phyloP scores from a whole-genome alignment of 2,888 invertebrate species.

The Spodoptera littoralis region DNA sequence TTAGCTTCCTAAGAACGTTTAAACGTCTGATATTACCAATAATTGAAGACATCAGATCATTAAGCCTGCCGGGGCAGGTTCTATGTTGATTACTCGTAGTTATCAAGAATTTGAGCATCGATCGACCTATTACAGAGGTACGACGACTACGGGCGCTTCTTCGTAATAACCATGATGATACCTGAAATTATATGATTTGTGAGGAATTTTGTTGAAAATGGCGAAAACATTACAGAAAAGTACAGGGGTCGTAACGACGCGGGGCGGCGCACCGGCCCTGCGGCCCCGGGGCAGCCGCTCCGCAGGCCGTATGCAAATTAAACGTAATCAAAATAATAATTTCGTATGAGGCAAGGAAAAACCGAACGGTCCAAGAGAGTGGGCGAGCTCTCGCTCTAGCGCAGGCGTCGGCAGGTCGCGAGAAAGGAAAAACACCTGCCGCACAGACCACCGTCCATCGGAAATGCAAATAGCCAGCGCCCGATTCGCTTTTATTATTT shows the following conservation, averaged over 20 bases:
- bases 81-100: slow-evolving; percentile 88
- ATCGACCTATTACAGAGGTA: slow-evolving; percentile 82
- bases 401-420: slow-evolving; percentile 53
- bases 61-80: slow-evolving; percentile 82
- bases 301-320: slow-evolving; percentile 87
- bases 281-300: slow-evolving; percentile 75
- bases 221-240: slow-evolving; percentile 89
- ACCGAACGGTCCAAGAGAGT: slow-evolving; percentile 62
- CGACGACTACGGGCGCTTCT: slow-evolving; percentile 83
- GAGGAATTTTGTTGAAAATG: slow-evolving; percentile 88
- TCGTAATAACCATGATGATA: slow-evolving; percentile 88
- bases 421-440: slow-evolving; percentile 74
- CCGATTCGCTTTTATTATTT: slow-evolving; percentile 83
- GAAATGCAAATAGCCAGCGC: slow-evolving; percentile 83
- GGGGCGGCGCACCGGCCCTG: slow-evolving; percentile 74
- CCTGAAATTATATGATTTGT: slow-evolving; percentile 88
- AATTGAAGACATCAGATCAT: slow-evolving; percentile 84
- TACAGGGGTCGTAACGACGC: slow-evolving; percentile 85
- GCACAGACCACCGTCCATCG: slow-evolving; percentile 63
- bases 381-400: slow-evolving; percentile 72
- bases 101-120: slow-evolving; percentile 86
- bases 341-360: slow-evolving; percentile 75
- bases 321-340: slow-evolving; percentile 89
- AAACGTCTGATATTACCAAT: slow-evolving; percentile 86
- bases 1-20: slow-evolving; percentile 86